A percentile compares a stretch with the other conserved stretches of the same genome.
Evolutionary conservation across 1,140 invertebrate species (phyloP).

Genomic region (Holotrichia oblita): DNA sequence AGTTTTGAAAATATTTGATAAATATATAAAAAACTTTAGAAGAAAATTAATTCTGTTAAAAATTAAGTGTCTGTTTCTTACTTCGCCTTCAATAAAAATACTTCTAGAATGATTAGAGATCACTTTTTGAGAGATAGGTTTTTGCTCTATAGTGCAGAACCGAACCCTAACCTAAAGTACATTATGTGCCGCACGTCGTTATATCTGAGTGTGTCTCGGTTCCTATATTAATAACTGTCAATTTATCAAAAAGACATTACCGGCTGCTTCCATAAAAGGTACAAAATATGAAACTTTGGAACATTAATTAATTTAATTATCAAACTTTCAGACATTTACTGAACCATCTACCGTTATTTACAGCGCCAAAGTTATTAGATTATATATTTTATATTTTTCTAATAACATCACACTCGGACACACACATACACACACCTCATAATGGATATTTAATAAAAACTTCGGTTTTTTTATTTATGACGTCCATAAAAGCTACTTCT

Average conservation of each 20-base stretch:
- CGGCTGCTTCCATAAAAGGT: constrained; percentile 45
- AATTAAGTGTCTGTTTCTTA: background rate
- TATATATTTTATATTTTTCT: constrained; percentile 45
- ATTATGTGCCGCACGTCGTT: constrained; percentile 13
- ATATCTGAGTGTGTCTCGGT: constrained; percentile 36
- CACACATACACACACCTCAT: constrained; percentile 14
- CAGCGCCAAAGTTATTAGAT: constrained; percentile 45
- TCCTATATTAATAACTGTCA: constrained; percentile 52
- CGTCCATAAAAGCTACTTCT: constrained; percentile 7
- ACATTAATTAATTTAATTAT: constrained; percentile 54
- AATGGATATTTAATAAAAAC: constrained; percentile 45
- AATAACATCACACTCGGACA: constrained; percentile 41
- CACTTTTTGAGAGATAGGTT: background rate
- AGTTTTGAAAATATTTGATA: too few relatives aligned
- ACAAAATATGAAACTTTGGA: constrained; percentile 50
- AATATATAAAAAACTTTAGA: background rate
- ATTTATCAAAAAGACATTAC: constrained; percentile 53
- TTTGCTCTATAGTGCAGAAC: background rate
- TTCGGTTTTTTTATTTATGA: constrained; percentile 37
- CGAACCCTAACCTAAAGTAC: background rate
- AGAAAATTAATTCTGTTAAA: background rate
- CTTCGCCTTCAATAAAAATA: background rate
- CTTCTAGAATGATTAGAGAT: background rate
- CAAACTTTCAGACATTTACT: constrained; percentile 50
- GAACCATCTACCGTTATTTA: constrained; percentile 48